These are phyloP conservation scores for Caenorhabditis sp. DNA, from an alignment of 2,888 invertebrate species.

Conservation along the genomic window DNA sequence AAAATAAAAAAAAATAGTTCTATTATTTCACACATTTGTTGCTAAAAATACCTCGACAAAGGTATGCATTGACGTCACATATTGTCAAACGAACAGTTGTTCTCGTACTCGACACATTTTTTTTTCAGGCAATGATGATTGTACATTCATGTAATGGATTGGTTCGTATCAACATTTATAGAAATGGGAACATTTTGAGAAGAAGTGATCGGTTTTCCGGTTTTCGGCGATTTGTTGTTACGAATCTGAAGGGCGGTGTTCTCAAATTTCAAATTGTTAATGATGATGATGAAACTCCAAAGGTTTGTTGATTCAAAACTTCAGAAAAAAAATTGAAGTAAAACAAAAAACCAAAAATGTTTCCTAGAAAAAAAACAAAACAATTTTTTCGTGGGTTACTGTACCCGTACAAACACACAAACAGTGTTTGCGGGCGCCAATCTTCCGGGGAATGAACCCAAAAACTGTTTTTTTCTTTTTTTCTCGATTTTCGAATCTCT, in stretches of 20 bases:
- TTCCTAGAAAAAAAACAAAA: too few species aligned
- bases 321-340: not conserved
- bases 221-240: slow-evolving; percentile 56
- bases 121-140: slow-evolving; percentile 54
- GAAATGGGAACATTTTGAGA: slow-evolving; percentile 52
- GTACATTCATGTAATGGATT: slow-evolving; percentile 60
- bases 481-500: too few species aligned
- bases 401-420: too few species aligned
- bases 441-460: too few species aligned
- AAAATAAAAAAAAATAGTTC: too few species aligned
- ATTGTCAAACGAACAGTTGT: slow-evolving; percentile 7
- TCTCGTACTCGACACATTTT: slow-evolving; percentile 4
- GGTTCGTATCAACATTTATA: slow-evolving; percentile 52
- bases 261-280: slow-evolving; percentile 58
- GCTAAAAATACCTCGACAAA: slow-evolving; percentile 3
- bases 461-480: too few species aligned
- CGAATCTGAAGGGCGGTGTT: slow-evolving; percentile 50
- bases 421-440: too few species aligned
- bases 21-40: slow-evolving; percentile 3
- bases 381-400: too few species aligned
- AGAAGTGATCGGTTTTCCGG: slow-evolving; percentile 57
- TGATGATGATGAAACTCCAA: slow-evolving; percentile 46
- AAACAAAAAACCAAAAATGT: too few species aligned
- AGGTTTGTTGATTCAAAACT: not conserved
- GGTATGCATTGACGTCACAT: slow-evolving; percentile 34